These are phyloP conservation scores for Leptopilina myrica DNA, from an alignment of 2,888 invertebrate species.

Conservation along the genomic window DNA sequence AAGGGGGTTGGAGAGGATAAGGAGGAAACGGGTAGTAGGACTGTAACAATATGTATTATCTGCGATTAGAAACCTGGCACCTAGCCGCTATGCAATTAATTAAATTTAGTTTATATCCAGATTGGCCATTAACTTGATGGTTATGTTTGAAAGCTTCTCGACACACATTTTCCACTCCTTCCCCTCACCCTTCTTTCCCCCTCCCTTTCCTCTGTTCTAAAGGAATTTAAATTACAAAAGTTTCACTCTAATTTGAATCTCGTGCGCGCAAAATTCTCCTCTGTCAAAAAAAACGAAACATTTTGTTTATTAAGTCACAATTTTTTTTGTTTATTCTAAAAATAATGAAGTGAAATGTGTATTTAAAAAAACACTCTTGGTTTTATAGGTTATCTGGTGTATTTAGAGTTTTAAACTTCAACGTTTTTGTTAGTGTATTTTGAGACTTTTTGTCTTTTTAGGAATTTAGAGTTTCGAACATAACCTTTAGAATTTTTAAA, in stretches of 20 bases:
- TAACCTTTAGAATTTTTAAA: too few species aligned
- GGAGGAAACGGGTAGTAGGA: slow-evolving; percentile 54
- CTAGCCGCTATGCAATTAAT: slow-evolving; percentile 72
- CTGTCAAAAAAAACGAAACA: not conserved
- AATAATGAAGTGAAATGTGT: too few species aligned
- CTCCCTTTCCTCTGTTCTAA: not conserved
- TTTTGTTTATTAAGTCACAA: not conserved
- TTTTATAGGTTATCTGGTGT: too few species aligned
- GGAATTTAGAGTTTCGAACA: too few species aligned
- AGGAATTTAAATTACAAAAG: slow-evolving; percentile 2
- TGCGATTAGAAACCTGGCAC: slow-evolving; percentile 70
- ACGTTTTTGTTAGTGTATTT: too few species aligned
- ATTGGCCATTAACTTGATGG: slow-evolving; percentile 70
- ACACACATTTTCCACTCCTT: not conserved
- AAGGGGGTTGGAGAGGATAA: slow-evolving; percentile 34
- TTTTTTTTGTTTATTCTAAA: not conserved
- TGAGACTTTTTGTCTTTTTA: too few species aligned
- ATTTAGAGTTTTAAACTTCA: too few species aligned
- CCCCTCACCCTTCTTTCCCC: too few species aligned
- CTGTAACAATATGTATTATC: slow-evolving; percentile 73
- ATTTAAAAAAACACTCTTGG: too few species aligned
- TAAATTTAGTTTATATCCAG: slow-evolving; percentile 73
- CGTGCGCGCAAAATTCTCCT: not conserved
- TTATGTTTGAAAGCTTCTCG: slow-evolving; percentile 40
- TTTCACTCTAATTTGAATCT: not conserved